Evolutionary conservation across 2,113 vertebrate species (phyloP), one percentile per base, ranked within the genome.

Genomic region (Megatriorchis doriae): DNA sequence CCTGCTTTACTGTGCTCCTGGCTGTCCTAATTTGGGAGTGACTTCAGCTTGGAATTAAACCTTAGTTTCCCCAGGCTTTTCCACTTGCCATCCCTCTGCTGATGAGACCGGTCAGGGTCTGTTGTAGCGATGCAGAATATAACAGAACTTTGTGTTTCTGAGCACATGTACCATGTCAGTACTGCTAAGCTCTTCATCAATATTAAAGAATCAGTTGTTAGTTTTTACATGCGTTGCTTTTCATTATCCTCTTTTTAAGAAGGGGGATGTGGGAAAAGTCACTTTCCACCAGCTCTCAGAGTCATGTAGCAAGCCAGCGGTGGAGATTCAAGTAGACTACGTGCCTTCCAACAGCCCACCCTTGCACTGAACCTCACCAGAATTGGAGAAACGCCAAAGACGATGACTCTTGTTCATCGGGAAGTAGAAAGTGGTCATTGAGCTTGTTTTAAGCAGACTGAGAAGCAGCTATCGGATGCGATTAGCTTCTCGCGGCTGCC

Each of bases 151-250:
- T 6, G 16, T 78, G 19, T 91, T 96, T 96, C 62, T 81, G n/a
- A 72, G 81, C 70, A 13, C 43, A 75, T 1, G 0, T 66, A 58
- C 43, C 38, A 2, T 71, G 53, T 58, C 81, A 31, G 48, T 72
- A n/a, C 40, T 93, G 78, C 62, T 87, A 89, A 93, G 48, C 48
- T 87, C 70, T 55, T 96, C 83, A 77, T 94, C 81, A 82, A 20
- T 95, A 89, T 91, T 87, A 58, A 96, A 81, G 59, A 86, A 75
- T 61, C 34, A n/a, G 45, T 80, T 92, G 78, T 84, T 94, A 58
- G 62, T 75, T 90, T 91, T 82, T 16, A 72, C 13, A 90, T 48
- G 56, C 16, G 5, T 55, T 66, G 56, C 45, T 82, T 87, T 91
- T 92, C 50, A 45, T 78, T 84, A 84, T 79, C 34, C 16, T 23